A percentile compares a stretch with the other conserved stretches of the same genome.
These are phyloP conservation scores for Rhingia rostrata DNA, from an alignment of 2,888 invertebrate genomes.

Conservation along the genomic window DNA sequence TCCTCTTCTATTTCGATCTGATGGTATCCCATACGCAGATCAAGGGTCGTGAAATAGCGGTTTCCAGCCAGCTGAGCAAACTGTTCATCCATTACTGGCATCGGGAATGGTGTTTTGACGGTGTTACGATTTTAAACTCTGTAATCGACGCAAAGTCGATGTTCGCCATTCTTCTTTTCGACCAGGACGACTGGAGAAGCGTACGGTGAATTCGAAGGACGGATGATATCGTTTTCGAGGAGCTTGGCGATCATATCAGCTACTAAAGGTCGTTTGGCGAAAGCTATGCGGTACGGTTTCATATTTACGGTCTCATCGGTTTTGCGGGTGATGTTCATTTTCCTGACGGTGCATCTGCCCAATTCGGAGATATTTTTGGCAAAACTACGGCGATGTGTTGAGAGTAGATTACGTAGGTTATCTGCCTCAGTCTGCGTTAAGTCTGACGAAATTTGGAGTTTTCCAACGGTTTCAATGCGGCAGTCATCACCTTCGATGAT, in stretches of 20 bases:
- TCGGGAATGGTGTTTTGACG: slow-evolving; percentile 5
- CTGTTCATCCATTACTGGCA: slow-evolving; percentile 13
- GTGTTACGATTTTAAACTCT: slow-evolving; percentile 2
- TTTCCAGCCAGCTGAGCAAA: neutral
- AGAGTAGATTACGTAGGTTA: neutral
- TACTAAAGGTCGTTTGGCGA: no score
- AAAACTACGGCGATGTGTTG: slow-evolving; percentile 6
- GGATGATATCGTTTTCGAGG: slow-evolving; percentile 46
- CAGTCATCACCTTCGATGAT: slow-evolving; percentile 56
- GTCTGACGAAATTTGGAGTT: slow-evolving; percentile 1
- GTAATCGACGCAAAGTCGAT: slow-evolving; percentile 20
- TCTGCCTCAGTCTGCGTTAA: slow-evolving; percentile 9
- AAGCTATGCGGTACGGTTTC: no score
- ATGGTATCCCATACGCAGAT: slow-evolving; percentile 62
- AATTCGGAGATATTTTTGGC: no score
- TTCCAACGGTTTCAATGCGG: slow-evolving; percentile 20
- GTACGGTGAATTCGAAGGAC: slow-evolving; percentile 13
- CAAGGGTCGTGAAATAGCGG: slow-evolving; percentile 23
- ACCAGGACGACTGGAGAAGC: slow-evolving; percentile 32
- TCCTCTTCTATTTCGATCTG: slow-evolving; percentile 49
- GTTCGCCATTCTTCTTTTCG: slow-evolving; percentile 15
- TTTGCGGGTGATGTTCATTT: no score
- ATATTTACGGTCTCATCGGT: no score
- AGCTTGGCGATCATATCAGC: no score
- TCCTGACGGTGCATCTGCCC: no score